Conservation (phyloP, 37 sponge, comb jelly and placozoan genomes). For the Halisarca cf. caerulea region DNA sequence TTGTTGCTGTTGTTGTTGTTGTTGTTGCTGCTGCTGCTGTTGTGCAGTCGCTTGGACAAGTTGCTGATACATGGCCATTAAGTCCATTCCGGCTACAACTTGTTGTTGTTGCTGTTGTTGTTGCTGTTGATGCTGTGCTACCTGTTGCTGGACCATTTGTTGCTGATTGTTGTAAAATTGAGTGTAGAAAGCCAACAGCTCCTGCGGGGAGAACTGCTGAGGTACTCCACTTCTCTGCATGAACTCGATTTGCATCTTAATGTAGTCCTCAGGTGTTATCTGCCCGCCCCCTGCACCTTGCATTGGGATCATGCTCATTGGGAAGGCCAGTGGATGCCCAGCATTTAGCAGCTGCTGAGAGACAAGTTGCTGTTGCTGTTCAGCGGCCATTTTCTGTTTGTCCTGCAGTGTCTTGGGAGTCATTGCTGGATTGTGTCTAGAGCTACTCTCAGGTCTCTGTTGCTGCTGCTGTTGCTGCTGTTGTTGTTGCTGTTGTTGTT, state of each 20-base stretch:
- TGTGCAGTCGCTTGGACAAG: neutral
- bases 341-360: slow-evolving; percentile 7
- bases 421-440: neutral
- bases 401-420: neutral
- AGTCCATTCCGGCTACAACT: neutral
- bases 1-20: no score
- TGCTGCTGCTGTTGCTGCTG: slow-evolving; percentile 30
- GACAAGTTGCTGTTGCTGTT: neutral
- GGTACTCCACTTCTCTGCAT: neutral
- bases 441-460: neutral
- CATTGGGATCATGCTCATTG: slow-evolving; percentile 25
- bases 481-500: slow-evolving; percentile 36
- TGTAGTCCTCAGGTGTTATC: neutral
- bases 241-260: slow-evolving; percentile 27
- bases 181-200: slow-evolving; percentile 11
- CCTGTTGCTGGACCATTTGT: slow-evolving; percentile 34
- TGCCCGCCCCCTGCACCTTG: neutral
- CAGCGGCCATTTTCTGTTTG: neutral
- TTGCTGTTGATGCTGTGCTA: slow-evolving; percentile 41
- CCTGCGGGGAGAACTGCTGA: neutral
- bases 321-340: neutral
- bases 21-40: slow-evolving; percentile 34
- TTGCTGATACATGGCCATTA: slow-evolving; percentile 27
- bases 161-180: slow-evolving; percentile 6
- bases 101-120: slow-evolving; percentile 52